Evolutionary conservation across 2,113 vertebrate genomes (phyloP).

Genomic region (Elgaria multicarinata): DNA sequence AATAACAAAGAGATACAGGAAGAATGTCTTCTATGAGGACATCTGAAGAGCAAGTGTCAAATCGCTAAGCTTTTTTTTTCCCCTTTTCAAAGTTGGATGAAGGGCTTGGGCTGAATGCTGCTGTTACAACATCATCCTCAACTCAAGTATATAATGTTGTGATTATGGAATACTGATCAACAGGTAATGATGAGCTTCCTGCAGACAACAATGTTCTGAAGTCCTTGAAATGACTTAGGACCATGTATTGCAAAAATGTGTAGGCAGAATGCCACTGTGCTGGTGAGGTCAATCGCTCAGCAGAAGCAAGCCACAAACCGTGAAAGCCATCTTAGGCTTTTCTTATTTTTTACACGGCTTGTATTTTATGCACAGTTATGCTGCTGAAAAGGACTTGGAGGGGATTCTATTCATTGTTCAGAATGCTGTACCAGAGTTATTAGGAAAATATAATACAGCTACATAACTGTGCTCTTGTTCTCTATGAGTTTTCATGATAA

Average conservation of each 20-base stretch:
- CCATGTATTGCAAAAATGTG: background rate
- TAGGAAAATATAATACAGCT: slow-evolving; percentile 1
- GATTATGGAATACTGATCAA: background rate
- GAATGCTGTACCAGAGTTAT: background rate
- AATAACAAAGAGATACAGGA: background rate
- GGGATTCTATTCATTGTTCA: slow-evolving; percentile 3
- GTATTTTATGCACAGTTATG: background rate
- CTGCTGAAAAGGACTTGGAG: slow-evolving; percentile 6
- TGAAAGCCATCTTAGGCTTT: background rate
- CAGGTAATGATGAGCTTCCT: background rate
- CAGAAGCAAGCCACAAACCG: background rate
- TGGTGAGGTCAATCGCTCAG: background rate
- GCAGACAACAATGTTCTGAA: background rate
- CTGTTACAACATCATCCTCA: background rate
- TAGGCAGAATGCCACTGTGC: background rate
- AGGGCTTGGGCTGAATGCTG: background rate
- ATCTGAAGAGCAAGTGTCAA: background rate
- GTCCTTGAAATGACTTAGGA: background rate
- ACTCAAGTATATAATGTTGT: background rate
- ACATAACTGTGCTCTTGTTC: background rate
- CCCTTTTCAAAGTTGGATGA: background rate
- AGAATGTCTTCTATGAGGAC: background rate
- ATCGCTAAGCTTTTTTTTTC: background rate
- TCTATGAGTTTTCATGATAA: slow-evolving; percentile 19
- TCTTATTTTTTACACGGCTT: slow-evolving; percentile 11